Evolutionary conservation across 2,113 vertebrate species (phyloP), one percentile per base, ranked within the genome.

Genomic region (Polypterus senegalus): DNA sequence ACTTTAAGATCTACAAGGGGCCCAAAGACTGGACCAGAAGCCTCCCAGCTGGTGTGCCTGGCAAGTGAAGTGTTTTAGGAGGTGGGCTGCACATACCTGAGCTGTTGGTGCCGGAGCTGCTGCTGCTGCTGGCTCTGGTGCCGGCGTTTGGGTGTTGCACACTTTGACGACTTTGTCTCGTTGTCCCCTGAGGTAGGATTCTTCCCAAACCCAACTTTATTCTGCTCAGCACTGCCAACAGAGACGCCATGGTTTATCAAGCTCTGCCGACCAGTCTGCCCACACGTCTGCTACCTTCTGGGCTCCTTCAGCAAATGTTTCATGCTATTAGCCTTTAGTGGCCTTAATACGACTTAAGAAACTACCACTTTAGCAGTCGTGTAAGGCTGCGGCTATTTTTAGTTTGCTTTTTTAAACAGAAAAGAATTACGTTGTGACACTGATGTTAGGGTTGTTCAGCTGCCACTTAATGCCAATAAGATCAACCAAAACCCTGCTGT

Each of bases 301-400:
- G 54, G 58, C 46, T 4, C 44, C 9, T 62, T 67, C 67, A 68
- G 69, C 61, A 86, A 70, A 52, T 58, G 56, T 63, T 66, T 70
- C 63, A 77, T 80, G 73, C 84, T 83, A 91, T 87, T 86, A 81
- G 84, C 82, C 71, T 76, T 91, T 87, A 88, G 76, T 73, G 73
- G 65, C 70, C 70, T 82, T 93, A 93, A 91, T 80, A 71, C 82
- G 77, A 81, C 65, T 49, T 62, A 70, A 66, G 71, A 66, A 76
- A 77, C 71, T 68, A 73, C 72, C 70, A 54, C 69, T 69, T 51
- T 54, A 45, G 57, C 43, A 57, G 52, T 27, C 27, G 27, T 27
- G 27, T 27, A 27, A 27, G 27, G 27, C 27, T 27, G 27, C 27
- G 27, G 27, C 27, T 27, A 27, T 27, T 27, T 27, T 27, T 27